Conservation (phyloP, 2,113 vertebrate genomes). For the Semnornis frantzii region DNA sequence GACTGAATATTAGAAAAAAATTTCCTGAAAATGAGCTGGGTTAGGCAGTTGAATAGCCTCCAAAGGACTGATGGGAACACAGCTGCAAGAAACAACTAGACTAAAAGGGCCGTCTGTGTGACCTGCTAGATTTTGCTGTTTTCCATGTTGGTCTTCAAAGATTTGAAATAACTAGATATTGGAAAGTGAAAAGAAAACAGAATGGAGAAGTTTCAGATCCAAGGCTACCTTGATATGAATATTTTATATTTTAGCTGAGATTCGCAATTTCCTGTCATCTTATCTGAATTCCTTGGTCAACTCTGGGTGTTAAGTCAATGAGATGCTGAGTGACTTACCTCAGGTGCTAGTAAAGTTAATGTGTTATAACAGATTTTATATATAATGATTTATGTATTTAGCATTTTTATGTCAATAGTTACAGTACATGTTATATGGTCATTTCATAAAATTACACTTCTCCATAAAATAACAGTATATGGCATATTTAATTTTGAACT, state of each 20-base stretch:
- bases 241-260: slow-evolving; percentile 42
- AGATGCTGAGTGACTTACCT: slow-evolving; percentile 73
- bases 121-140: slow-evolving; percentile 7
- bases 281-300: slow-evolving; percentile 51
- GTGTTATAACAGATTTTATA: slow-evolving; percentile 71
- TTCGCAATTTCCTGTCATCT: slow-evolving; percentile 62
- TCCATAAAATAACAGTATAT: slow-evolving; percentile 78
- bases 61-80: slow-evolving; percentile 59
- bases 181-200: slow-evolving; percentile 5
- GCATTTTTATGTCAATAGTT: slow-evolving; percentile 81
- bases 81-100: background rate
- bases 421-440: slow-evolving; percentile 72
- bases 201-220: background rate
- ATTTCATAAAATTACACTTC: slow-evolving; percentile 79
- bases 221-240: background rate
- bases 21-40: slow-evolving; percentile 46
- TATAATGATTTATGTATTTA: slow-evolving; percentile 75
- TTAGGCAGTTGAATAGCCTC: slow-evolving; percentile 44
- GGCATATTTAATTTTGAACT: slow-evolving; percentile 80
- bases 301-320: slow-evolving; percentile 62
- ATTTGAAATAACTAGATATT: background rate
- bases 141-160: background rate
- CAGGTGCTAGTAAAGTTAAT: slow-evolving; percentile 75
- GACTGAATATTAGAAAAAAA: slow-evolving; percentile 45
- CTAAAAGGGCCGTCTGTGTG: background rate